These are phyloP conservation scores for Plagiodera versicolora DNA, from an alignment of 2,888 invertebrate species.

Conservation along the genomic window DNA sequence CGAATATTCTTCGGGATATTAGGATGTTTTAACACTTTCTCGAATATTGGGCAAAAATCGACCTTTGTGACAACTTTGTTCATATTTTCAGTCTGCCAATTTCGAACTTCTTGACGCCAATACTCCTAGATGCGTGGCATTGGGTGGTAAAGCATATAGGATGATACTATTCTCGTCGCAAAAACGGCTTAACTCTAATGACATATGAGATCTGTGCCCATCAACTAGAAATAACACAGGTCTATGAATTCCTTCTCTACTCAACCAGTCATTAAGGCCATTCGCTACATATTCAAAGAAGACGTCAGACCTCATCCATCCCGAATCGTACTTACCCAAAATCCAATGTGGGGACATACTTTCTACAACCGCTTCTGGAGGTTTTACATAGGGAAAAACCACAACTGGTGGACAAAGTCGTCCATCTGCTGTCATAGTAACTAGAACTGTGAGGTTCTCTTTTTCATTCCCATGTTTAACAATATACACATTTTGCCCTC, in stretches of 20 bases:
- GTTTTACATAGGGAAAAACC: conserved; percentile 25
- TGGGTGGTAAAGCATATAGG: conserved; percentile 38
- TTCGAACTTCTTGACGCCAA: conserved; percentile 38
- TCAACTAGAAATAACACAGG: conserved; percentile 40
- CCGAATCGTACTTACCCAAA: conserved; percentile 29
- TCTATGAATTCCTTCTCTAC: conserved; percentile 24
- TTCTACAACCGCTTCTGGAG: conserved; percentile 25
- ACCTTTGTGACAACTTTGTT: conserved; percentile 35
- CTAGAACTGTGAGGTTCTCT: conserved; percentile 26
- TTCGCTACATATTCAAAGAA: conserved; percentile 37
- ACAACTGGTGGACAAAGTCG: conserved; percentile 12
- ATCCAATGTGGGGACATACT: conserved; percentile 30
- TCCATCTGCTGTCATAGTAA: conserved; percentile 26
- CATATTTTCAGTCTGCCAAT: conserved; percentile 32
- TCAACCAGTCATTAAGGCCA: conserved; percentile 30
- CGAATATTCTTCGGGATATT: conserved; percentile 26
- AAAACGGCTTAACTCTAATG: conserved; percentile 33
- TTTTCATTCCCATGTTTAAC: conserved; percentile 26
- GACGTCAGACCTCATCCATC: conserved; percentile 36
- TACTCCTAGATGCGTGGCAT: conserved; percentile 36
- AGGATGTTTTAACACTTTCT: conserved; percentile 19
- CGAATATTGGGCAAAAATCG: conserved; percentile 37
- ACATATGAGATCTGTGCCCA: conserved; percentile 41
- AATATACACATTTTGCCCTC: conserved; percentile 18
- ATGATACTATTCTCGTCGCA: conserved; percentile 39